Conservation (phyloP, 2,888 invertebrate genomes). For the Nomada fabriciana region DNA sequence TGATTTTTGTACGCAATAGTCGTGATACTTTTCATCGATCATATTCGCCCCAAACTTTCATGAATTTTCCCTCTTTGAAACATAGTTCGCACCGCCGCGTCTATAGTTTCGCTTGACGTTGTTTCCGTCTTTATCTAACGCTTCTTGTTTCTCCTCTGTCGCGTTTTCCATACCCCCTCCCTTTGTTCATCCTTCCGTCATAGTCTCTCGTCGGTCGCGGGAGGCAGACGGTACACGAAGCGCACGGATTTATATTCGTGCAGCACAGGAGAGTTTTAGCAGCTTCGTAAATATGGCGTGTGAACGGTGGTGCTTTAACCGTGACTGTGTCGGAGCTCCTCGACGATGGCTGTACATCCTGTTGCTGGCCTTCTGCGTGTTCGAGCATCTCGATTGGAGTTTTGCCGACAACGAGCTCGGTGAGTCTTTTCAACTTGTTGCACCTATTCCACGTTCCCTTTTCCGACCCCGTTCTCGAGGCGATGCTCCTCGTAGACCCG, state of each 20-base stretch:
- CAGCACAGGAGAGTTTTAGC: constrained; percentile 54
- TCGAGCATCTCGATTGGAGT: constrained; percentile 51
- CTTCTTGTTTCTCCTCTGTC: constrained; percentile 6
- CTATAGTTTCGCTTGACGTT: not conserved
- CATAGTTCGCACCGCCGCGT: not conserved
- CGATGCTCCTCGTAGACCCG: constrained; percentile 25
- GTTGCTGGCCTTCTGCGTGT: constrained; percentile 52
- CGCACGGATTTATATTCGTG: constrained; percentile 56
- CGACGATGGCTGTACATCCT: constrained; percentile 49
- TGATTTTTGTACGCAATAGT: constrained; percentile 2
- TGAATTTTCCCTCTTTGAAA: not conserved
- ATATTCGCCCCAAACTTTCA: not conserved
- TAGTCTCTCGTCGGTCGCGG: constrained; percentile 39
- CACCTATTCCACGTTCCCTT: constrained; percentile 33
- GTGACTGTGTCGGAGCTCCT: constrained; percentile 57
- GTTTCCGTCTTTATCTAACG: constrained; percentile 17
- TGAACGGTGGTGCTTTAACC: constrained; percentile 73
- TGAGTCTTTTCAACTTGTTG: constrained; percentile 70
- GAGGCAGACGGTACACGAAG: constrained; percentile 36
- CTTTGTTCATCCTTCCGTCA: constrained; percentile 42
- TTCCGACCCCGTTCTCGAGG: constrained; percentile 13
- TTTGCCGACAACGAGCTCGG: constrained; percentile 53
- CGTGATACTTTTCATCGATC: not conserved
- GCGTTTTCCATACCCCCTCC: constrained; percentile 26
- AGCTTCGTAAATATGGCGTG: constrained; percentile 72